Evolutionary conservation across 2,797 vertebrate genomes (phyloP).

Genomic region (Loriculus beryllinus): DNA sequence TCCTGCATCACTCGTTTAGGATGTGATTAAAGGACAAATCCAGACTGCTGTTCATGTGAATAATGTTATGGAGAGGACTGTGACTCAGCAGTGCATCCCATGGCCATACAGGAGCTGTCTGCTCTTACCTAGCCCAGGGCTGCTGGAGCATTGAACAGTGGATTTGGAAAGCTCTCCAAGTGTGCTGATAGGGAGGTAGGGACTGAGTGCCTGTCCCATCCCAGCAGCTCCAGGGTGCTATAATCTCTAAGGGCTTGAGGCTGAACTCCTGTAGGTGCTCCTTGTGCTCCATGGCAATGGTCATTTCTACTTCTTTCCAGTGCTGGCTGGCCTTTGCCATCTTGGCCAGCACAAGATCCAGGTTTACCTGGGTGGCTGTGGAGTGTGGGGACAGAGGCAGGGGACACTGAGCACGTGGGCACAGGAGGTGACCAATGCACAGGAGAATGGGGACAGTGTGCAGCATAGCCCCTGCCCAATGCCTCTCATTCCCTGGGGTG

Average conservation of each 20-base stretch:
- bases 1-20: neutral
- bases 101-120: neutral
- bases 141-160: neutral
- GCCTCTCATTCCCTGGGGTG: neutral
- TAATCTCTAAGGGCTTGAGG: conserved; percentile 72
- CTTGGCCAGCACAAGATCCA: conserved; percentile 75
- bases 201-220: neutral
- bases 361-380: conserved; percentile 71
- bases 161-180: neutral
- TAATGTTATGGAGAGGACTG: neutral
- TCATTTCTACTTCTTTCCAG: conserved; percentile 61
- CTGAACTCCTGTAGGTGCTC: conserved; percentile 73
- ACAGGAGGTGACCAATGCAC: neutral
- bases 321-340: conserved; percentile 51
- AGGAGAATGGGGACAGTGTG: neutral
- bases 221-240: neutral
- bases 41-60: neutral
- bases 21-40: conserved; percentile 40
- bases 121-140: neutral
- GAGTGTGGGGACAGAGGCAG: conserved; percentile 15
- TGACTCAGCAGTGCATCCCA: neutral
- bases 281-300: conserved; percentile 68
- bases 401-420: neutral
- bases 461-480: neutral
- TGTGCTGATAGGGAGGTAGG: neutral